Evolutionary conservation across 1,140 invertebrate genomes (phyloP), one percentile per base, ranked within the genome.

Genomic region (Cyrtorhinus lividipennis): DNA sequence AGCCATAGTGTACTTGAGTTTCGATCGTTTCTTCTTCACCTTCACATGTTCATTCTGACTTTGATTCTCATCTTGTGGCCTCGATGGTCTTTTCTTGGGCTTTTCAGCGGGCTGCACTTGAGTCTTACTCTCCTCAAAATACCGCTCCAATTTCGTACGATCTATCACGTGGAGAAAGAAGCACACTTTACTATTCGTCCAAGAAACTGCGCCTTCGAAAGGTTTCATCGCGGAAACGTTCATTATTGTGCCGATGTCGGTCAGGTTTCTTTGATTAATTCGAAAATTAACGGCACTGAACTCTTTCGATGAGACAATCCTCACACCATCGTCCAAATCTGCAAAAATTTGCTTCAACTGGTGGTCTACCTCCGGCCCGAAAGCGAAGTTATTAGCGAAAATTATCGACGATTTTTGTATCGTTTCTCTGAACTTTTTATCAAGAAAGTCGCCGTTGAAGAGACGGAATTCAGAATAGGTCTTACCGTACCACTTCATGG

Each of bases 371-470:
- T 84, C 86, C 27, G 95, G 94, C 18, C 95, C 95, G 74, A 98
- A 98, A 30, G 95, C 94, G 79, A 95, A 98, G 79, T 98, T 98
- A 77, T 98, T 98, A 2, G 97, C 94, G 80, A 98, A 98, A 57
- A 98, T 91, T 70, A 98, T 88, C 46, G 91, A 88, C 3, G 94
- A 88, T 66, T 83, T 83, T 66, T 88, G 92, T 68, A 97, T 94
- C 71, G 86, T 91, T 72, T 97, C 92, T 66, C 88, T 83, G 74
- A 92, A 87, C 71, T 92, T 85, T 68, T 92, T 87, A 65, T 83
- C 82, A 64, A 98, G 78, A 75, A 98, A 98, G 73, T 98, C 94
- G 3, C 93, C 94, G 72, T 91, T 92, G 53, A 95, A 83, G 64
- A 97, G 78, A 73, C 88, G 81, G 77, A 93, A 98, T 46, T 95